Evolutionary conservation across 2,797 vertebrate genomes (phyloP), one percentile per base, ranked within the genome.

Genomic region (Rhinella marina): DNA sequence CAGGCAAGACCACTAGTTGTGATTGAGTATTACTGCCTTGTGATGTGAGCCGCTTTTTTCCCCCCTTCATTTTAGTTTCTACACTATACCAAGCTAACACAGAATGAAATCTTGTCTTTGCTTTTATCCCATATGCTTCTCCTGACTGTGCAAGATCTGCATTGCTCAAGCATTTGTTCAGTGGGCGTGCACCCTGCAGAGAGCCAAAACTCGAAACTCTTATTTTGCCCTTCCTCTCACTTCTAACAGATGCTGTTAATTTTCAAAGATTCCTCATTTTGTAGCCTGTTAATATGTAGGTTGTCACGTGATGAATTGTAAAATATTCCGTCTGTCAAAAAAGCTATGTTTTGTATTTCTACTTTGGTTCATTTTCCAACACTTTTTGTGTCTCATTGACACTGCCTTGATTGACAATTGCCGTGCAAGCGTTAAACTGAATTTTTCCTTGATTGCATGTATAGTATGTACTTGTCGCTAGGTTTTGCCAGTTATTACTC

Each of bases 151-250:
- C 80, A 83, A 86, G 80, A 86, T 82, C 75, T 81, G 25, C 80
- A 70, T 89, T 86, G 81, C 84, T 78, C 70, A 89, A 89, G 52
- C 88, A 89, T 89, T 89, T 89, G 88, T 89, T 89, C 84, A 82
- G 88, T 89, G 88, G 88, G 88, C 72, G 88, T 89, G 88, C 84
- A 86, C 73, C 88, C 88, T 89, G 84, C 62, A 17, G 88, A 79
- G 88, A 89, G 88, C 88, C 79, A 86, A 86, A 79, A 83, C 82
- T 86, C 86, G 68, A 82, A 75, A 88, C 78, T 86, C 84, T 68
- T 82, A 48, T 59, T 75, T 89, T 64, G 48, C 73, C 80, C 84
- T 89, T 86, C 52, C 73, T 76, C 41, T 70, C 72, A 70, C 62
- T 83, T 78, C 61, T 76, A 86, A 82, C 88, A 89, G 84, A 89